phyloP scores from a whole-genome alignment of 2,888 invertebrate species.

The Drosophila buzzatii region DNA sequence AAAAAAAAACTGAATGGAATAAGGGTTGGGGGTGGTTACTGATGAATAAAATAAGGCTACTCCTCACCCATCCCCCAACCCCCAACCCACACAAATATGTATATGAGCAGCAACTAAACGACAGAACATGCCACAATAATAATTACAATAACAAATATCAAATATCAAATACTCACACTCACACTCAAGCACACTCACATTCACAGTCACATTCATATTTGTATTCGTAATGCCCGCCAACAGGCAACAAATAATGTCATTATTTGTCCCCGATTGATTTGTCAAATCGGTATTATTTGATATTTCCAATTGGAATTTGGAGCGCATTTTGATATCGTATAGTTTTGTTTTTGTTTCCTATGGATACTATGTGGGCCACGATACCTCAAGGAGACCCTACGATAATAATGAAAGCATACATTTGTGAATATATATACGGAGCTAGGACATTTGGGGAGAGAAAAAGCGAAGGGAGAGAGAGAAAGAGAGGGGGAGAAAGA shows the following conservation, averaged over 20 bases:
- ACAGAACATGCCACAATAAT: conserved; percentile 61
- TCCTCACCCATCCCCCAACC: not conserved
- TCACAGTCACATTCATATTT: conserved; percentile 3
- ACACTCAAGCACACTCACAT: conserved; percentile 28
- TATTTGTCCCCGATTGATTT: conserved; percentile 76
- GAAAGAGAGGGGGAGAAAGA: not conserved
- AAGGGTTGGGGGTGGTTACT: not conserved
- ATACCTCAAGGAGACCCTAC: conserved; percentile 28
- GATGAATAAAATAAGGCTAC: conserved; percentile 17
- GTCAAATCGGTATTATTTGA: conserved; percentile 73
- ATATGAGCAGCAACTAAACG: conserved; percentile 43
- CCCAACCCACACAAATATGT: not conserved
- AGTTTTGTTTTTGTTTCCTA: not conserved
- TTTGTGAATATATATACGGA: not conserved
- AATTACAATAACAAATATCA: conserved; percentile 60
- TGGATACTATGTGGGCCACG: not conserved
- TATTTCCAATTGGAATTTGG: conserved; percentile 35
- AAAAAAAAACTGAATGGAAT: no score
- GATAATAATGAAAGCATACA: not conserved
- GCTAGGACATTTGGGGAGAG: not conserved
- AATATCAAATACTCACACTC: conserved; percentile 13
- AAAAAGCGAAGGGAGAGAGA: no score
- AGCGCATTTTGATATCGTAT: conserved; percentile 26
- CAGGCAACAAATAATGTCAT: conserved; percentile 62
- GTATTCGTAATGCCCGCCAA: conserved; percentile 14